Percentiles rank a stretch among this genome's conserved stretches.
phyloP scores from a whole-genome alignment of 2,797 vertebrate species.

The Poeciliopsis paucimaculata region DNA sequence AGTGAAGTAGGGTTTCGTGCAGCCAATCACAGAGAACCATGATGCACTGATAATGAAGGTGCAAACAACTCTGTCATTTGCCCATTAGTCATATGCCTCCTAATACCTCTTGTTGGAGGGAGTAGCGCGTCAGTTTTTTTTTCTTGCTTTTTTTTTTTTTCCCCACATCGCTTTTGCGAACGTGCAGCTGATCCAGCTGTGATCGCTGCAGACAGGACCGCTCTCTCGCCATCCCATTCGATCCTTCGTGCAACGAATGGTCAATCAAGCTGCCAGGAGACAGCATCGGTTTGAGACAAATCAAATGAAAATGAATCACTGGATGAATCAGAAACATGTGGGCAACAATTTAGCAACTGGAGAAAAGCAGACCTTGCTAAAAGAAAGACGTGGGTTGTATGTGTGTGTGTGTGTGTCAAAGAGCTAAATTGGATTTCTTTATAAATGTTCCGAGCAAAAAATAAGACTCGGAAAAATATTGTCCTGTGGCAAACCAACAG shows the following conservation, averaged over 20 bases:
- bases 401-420: not conserved
- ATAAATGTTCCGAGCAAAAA: not conserved
- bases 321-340: conserved; percentile 16
- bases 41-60: conserved; percentile 11
- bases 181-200: not conserved
- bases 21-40: conserved; percentile 8
- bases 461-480: not conserved
- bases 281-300: not conserved
- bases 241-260: not conserved
- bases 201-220: not conserved
- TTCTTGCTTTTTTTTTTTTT: not conserved
- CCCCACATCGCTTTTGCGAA: not conserved
- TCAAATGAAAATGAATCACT: conserved; percentile 5
- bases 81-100: not conserved
- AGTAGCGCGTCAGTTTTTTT: not conserved
- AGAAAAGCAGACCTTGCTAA: conserved; percentile 7
- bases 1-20: conserved; percentile 3
- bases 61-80: conserved; percentile 6
- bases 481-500: not conserved
- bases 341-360: conserved; percentile 5
- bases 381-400: not conserved
- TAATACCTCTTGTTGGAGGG: not conserved
- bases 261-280: not conserved
- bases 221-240: not conserved
- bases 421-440: not conserved